Evolutionary conservation across 1,140 invertebrate genomes (phyloP), one percentile per base, ranked within the genome.

Genomic region (Oreohelix idahoensis): DNA sequence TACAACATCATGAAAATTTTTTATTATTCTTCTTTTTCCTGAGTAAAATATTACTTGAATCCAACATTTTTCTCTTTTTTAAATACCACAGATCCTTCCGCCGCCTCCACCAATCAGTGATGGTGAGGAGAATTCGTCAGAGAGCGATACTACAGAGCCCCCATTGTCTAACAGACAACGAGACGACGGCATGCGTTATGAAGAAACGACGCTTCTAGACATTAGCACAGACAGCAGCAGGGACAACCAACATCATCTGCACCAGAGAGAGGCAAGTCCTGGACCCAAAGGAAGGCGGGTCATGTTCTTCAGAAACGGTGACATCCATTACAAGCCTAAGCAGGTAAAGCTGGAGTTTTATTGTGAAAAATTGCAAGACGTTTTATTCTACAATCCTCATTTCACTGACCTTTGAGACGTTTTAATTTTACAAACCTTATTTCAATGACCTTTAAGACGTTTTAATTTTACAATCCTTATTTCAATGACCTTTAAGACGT

Each of bases 231-330:
- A 58, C 26, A 58, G 35, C 32, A 82, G 42, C 29, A 49, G 45
- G 4, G n/a, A 63, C 13, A 42, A 26, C 39, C 36, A n/a, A 20
- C 36, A 8, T 32, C 66, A 73, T 35, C 36, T n/a, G 26, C 36
- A 32, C 5, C 42, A 74, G 32, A 17, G 17, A n/a, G 71, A 58
- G 15, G 36, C 26, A 36, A 29, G 0, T 29, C 42, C n/a, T 39
- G 69, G 49, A 35, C 0, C 63, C 20, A 45, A 0, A 66, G 70
- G 70, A 23, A 88, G 88, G 63, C 84, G 97, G 36, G 96, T 98
- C 53, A 95, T 96, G 0, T 98, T 98, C 92, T 98, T 96, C 92
- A 95, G 96, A 89, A 99, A 98, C 94, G 97, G 97, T 8, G 97
- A 98, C 92, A 96, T 96, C 0, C 97, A 97, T 90, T 97, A 96